Evolutionary conservation across 2,113 vertebrate species (phyloP).

Genomic region (Neolamprologus kungweensis): DNA sequence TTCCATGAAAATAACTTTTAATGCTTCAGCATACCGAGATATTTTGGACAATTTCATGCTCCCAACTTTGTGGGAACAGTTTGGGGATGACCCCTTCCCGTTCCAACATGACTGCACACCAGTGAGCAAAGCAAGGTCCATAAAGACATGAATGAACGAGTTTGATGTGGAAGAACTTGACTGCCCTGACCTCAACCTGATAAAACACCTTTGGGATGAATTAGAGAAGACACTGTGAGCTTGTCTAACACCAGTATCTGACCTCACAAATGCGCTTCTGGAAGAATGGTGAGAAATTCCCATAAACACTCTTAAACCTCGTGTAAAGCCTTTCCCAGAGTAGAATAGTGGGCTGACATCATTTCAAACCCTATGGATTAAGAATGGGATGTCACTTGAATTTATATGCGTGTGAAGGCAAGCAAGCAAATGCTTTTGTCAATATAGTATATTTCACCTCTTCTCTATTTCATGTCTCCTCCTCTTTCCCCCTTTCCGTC

Average conservation of each 20-base stretch:
- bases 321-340: background rate
- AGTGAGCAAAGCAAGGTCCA: background rate
- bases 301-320: background rate
- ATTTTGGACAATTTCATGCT: background rate
- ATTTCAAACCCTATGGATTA: background rate
- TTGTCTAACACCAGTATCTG: background rate
- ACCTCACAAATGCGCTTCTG: background rate
- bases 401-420: background rate
- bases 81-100: background rate
- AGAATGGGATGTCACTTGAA: background rate
- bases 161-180: background rate
- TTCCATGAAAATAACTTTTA: background rate
- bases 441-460: background rate
- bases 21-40: background rate
- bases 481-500: background rate
- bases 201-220: background rate
- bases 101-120: background rate
- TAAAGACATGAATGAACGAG: background rate
- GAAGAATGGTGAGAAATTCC: background rate
- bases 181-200: background rate
- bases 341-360: background rate
- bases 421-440: background rate
- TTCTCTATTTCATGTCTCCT: background rate
- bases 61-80: background rate
- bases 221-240: background rate